phyloP scores from a whole-genome alignment of 2,797 vertebrate species.

The Chelon auratus region DNA sequence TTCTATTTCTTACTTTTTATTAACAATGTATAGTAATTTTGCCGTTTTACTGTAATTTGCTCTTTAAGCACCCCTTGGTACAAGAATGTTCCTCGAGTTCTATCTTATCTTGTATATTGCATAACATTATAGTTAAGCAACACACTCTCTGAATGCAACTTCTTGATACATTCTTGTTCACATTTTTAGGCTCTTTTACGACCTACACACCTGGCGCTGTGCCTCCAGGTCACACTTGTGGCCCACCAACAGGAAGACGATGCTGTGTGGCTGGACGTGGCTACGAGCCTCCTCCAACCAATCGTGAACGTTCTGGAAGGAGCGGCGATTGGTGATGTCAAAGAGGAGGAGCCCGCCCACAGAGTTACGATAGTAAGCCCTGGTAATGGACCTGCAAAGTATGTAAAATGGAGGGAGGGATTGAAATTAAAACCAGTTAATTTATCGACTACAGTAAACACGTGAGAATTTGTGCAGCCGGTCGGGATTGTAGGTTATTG shows the following conservation, averaged over 20 bases:
- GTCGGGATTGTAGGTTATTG: too few species aligned
- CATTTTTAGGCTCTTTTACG: neutral
- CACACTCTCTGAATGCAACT: neutral
- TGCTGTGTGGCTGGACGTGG: slow-evolving; percentile 97
- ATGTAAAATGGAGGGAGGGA: neutral
- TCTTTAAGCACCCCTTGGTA: too few species aligned
- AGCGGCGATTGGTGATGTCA: slow-evolving; percentile 98
- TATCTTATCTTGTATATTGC: neutral
- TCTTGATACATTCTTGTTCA: neutral
- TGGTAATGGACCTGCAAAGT: slow-evolving; percentile 92
- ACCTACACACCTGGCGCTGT: slow-evolving; percentile 87
- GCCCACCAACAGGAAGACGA: slow-evolving; percentile 96
- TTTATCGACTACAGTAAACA: too few species aligned
- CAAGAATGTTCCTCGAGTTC: too few species aligned
- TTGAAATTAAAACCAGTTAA: neutral
- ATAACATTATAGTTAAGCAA: slow-evolving; percentile 1
- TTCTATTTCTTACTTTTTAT: too few species aligned
- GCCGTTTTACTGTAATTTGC: too few species aligned
- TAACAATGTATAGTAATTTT: too few species aligned
- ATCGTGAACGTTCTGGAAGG: slow-evolving; percentile 98
- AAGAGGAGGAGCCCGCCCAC: slow-evolving; percentile 98
- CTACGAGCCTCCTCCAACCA: slow-evolving; percentile 98
- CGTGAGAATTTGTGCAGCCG: too few species aligned
- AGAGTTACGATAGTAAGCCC: slow-evolving; percentile 98
- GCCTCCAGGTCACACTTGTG: slow-evolving; percentile 98